A percentile compares a stretch with the other conserved stretches of the same genome.
Conservation (phyloP, 2,888 invertebrate species). For the Myopa tessellatipennis region DNA sequence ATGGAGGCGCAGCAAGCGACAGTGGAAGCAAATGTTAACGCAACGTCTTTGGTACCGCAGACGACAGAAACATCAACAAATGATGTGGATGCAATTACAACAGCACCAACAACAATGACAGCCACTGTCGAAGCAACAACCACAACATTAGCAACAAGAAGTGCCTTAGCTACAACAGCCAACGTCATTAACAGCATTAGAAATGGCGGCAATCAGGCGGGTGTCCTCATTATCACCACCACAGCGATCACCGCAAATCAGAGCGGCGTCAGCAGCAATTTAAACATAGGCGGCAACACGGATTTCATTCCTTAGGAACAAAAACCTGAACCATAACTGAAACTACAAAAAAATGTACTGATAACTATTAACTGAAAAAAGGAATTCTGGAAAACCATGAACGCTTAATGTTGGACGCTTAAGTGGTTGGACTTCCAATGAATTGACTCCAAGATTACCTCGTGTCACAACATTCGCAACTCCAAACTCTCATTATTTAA, state of each 20-base stretch:
- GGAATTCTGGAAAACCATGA: no score
- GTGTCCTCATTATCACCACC: conserved; percentile 55
- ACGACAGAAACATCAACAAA: conserved; percentile 29
- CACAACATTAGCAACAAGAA: conserved; percentile 40
- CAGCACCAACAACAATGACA: conserved; percentile 43
- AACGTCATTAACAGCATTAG: conserved; percentile 45
- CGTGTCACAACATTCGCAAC: no score
- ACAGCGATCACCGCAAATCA: conserved; percentile 43
- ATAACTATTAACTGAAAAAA: no score
- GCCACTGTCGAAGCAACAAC: conserved; percentile 32
- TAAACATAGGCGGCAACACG: conserved; percentile 54
- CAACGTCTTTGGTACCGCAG: conserved; percentile 30
- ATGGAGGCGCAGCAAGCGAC: conserved; percentile 58
- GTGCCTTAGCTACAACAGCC: conserved; percentile 33
- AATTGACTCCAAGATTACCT: no score
- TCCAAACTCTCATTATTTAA: no score
- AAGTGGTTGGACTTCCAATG: no score
- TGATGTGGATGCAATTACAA: conserved; percentile 19
- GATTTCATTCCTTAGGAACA: conserved; percentile 22
- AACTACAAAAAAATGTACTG: no score
- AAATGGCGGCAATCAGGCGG: conserved; percentile 44
- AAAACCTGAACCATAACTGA: no score
- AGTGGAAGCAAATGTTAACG: neutral
- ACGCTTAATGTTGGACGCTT: no score
- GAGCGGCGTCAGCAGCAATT: conserved; percentile 52